Evolutionary conservation across 2,888 invertebrate species (phyloP).

Genomic region (Microplitis manilae): DNA sequence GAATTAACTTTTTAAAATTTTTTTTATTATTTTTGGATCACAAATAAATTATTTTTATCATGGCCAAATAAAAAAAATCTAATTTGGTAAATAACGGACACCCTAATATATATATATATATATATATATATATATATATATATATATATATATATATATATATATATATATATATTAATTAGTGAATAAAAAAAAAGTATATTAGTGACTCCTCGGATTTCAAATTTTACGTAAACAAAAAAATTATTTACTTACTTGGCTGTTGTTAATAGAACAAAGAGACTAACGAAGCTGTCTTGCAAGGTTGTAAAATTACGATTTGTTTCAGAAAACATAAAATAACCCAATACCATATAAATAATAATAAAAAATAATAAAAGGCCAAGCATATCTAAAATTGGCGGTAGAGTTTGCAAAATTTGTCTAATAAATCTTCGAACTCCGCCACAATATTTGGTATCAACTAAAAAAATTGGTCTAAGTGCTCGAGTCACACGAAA

Average conservation of each 20-base stretch:
- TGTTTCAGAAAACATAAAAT: conserved; percentile 85
- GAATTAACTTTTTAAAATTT: too few relatives aligned
- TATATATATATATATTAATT: too few relatives aligned
- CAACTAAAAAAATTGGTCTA: conserved; percentile 90
- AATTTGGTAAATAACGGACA: too few relatives aligned
- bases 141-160: too few relatives aligned
- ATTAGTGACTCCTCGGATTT: too few relatives aligned
- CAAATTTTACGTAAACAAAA: background rate
- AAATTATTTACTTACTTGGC: conserved; percentile 81
- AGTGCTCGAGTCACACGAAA: conserved; percentile 90
- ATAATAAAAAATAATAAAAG: conserved; percentile 88
- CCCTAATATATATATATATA: too few relatives aligned
- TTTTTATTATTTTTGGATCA: too few relatives aligned
- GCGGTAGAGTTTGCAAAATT: conserved; percentile 88
- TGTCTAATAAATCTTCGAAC: conserved; percentile 84
- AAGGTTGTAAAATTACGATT: conserved; percentile 86
- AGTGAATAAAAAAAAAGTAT: too few relatives aligned
- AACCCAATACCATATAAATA: conserved; percentile 87
- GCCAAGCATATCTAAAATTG: conserved; percentile 90
- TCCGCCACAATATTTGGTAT: conserved; percentile 87
- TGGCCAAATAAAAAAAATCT: too few relatives aligned
- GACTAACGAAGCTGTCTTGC: conserved; percentile 87
- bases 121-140: too few relatives aligned
- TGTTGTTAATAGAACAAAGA: conserved; percentile 91
- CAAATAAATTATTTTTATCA: too few relatives aligned